Evolutionary conservation across 2,888 invertebrate species (phyloP).

Genomic region (Drosophila parthenogenetica): DNA sequence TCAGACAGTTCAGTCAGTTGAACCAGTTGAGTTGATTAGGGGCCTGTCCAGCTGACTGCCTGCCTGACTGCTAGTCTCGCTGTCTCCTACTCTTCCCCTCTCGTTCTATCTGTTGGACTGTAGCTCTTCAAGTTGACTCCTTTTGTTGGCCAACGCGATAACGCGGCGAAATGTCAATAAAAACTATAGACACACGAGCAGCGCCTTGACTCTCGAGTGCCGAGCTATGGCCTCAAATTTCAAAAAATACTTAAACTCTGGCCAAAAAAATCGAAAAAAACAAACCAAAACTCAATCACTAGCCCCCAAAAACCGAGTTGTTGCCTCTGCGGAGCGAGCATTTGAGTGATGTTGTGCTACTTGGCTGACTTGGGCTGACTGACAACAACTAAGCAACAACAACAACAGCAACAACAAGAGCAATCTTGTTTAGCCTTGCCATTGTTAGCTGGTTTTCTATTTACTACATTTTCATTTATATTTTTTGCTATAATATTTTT

Average conservation of each 20-base stretch:
- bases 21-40: constrained; percentile 76
- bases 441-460: constrained; percentile 50
- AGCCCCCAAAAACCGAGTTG: constrained; percentile 3
- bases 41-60: constrained; percentile 56
- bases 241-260: constrained; percentile 55
- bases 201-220: constrained; percentile 75
- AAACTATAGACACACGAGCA: constrained; percentile 67
- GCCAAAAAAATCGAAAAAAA: constrained; percentile 6
- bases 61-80: constrained; percentile 27
- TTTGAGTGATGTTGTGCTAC: constrained; percentile 80
- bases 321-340: constrained; percentile 58
- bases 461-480: constrained; percentile 28
- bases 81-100: constrained; percentile 18
- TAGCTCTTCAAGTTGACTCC: constrained; percentile 75
- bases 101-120: constrained; percentile 30
- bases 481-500: constrained; percentile 69
- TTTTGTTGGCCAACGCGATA: constrained; percentile 77
- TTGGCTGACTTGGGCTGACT: constrained; percentile 49
- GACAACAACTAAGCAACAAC: constrained; percentile 28
- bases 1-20: constrained; percentile 19
- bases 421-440: constrained; percentile 69
- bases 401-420: constrained; percentile 27
- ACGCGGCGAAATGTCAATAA: constrained; percentile 80
- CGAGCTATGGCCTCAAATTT: constrained; percentile 75
- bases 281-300: constrained; percentile 18